phyloP scores from a whole-genome alignment of 2,113 vertebrate species.

The Mesembrinibis cayennensis region DNA sequence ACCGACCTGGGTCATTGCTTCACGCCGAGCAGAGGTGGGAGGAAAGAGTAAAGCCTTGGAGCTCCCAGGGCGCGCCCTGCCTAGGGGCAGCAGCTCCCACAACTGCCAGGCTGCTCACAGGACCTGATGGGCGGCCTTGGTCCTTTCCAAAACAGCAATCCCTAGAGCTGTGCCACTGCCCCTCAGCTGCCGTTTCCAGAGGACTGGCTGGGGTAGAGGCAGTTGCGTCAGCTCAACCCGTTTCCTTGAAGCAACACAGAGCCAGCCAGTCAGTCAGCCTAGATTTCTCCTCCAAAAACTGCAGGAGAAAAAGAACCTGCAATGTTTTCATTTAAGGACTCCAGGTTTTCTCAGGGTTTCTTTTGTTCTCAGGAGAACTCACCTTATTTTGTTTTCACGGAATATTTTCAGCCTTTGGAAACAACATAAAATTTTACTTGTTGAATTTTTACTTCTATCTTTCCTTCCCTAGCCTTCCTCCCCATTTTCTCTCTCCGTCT shows the following conservation, averaged over 20 bases:
- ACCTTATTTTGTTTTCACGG: not conserved
- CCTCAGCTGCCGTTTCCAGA: not conserved
- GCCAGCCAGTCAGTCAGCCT: not conserved
- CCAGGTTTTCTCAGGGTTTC: not conserved
- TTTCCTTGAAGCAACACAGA: not conserved
- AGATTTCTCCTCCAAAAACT: not conserved
- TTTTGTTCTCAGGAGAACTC: not conserved
- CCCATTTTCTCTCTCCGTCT: not conserved
- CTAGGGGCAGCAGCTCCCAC: not conserved
- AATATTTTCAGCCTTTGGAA: not conserved
- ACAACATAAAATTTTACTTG: not conserved
- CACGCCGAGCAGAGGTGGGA: fast-evolving
- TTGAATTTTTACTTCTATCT: not conserved
- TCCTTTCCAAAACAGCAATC: not conserved
- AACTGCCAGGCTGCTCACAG: not conserved
- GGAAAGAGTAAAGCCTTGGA: not conserved
- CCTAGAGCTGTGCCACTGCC: not conserved
- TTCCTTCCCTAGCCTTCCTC: not conserved
- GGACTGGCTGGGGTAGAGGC: too few relatives aligned
- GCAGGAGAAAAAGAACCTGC: not conserved
- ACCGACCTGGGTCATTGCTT: fast-evolving
- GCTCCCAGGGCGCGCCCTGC: not conserved
- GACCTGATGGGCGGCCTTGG: not conserved
- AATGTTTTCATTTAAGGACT: not conserved
- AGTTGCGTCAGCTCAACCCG: not conserved